Evolutionary conservation across 2,113 vertebrate genomes (phyloP), one percentile per base, ranked within the genome.

Genomic region (Gila orcuttii): DNA sequence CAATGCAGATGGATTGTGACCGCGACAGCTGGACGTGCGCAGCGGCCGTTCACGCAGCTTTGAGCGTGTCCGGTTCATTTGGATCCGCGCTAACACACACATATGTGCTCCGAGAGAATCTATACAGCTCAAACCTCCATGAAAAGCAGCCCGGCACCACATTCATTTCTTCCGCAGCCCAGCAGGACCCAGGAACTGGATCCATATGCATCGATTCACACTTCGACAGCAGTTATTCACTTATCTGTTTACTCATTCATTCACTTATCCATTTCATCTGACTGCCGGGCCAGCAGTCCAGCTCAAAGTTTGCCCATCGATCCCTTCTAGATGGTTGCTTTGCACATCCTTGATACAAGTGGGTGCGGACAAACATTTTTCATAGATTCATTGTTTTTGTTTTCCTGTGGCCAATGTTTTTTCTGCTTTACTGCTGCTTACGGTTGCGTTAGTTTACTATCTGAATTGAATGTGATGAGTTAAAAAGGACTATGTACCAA

Each of bases 171-270:
- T 91, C 88, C 77, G 86, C 59, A 73, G 86, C 89, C 79, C 89
- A 89, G 92, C 88, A 79, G 84, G 91, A 88, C 89, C 88, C 89
- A 79, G 85, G 86, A 89, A 87, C 88, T 52, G 86, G 1, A 94
- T 93, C 92, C 88, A 92, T 93, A 93, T 89, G 89, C 91, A 93
- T 92, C 60, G 91, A 94, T 93, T 94, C 91, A 85, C 89, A 88
- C 90, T 91, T 92, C 86, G 77, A 92, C 87, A 86, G 86, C 87
- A 86, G 89, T 93, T 91, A 92, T 91, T 93, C 88, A 89, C 92
- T 93, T 91, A 92, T 92, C 90, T 92, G 91, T 93, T 92, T 91
- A 93, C 92, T 92, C 90, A 88, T 93, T 92, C 90, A 92, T 88
- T 91, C 64, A 25, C 88, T 91, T 91, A 88, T 89, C 90, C 86